A percentile compares a stretch with the other conserved stretches of the same genome.
Conservation (phyloP, 2,797 vertebrate species). For the Miichthys miiuy region DNA sequence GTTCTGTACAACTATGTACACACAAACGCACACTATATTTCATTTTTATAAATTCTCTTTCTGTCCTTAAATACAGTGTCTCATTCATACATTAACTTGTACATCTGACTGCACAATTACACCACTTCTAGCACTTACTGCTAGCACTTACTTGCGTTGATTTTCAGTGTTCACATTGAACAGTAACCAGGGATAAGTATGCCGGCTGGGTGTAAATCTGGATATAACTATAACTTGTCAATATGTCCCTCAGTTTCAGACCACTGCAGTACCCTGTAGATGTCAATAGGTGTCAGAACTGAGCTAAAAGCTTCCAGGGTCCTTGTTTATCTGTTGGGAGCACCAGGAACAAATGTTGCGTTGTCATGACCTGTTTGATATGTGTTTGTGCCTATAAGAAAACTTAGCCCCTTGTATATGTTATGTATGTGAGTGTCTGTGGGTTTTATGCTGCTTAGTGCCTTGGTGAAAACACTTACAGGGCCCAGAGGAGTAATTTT, state of each 20-base stretch:
- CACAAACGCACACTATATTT: neutral
- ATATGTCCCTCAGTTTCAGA: neutral
- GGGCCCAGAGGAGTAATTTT: neutral
- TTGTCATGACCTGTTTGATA: conserved; percentile 32
- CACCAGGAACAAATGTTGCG: neutral
- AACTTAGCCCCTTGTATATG: neutral
- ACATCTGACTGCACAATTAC: neutral
- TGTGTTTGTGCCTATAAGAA: conserved; percentile 26
- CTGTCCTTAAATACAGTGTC: neutral
- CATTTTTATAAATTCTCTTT: neutral
- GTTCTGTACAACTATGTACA: neutral
- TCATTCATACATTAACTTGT: neutral
- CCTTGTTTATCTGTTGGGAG: neutral
- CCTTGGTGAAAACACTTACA: conserved; percentile 12
- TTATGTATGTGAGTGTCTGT: neutral
- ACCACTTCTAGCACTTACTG: neutral
- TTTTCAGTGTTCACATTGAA: neutral
- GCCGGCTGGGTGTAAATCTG: neutral
- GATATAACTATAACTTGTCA: neutral
- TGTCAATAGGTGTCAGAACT: conserved; percentile 46
- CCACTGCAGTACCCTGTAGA: neutral
- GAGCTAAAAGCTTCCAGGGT: neutral
- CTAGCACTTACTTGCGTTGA: neutral
- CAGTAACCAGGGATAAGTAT: neutral
- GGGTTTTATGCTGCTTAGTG: neutral